Percentiles rank a stretch among this genome's conserved stretches.
These are phyloP conservation scores for Manis crassicaudata DNA, from an alignment of 2,797 vertebrate species.

Conservation along the genomic window DNA sequence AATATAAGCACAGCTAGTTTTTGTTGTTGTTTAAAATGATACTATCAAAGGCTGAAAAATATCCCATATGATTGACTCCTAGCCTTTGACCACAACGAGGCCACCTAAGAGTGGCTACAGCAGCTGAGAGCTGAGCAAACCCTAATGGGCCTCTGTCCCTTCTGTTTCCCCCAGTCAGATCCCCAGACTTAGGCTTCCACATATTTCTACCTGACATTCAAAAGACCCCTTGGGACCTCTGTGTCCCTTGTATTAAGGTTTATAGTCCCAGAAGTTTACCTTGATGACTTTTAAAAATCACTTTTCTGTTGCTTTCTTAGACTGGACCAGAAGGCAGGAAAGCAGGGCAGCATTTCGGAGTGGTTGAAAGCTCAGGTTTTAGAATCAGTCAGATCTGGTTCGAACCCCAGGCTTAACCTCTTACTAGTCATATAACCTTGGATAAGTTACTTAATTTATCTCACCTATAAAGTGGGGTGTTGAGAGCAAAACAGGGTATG, in stretches of 20 bases:
- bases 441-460: accelerated
- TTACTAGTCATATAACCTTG: no score
- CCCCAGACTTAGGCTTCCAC: background rate
- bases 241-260: background rate
- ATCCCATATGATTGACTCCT: accelerated
- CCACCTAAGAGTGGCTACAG: accelerated
- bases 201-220: background rate
- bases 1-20: background rate
- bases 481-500: accelerated
- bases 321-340: background rate
- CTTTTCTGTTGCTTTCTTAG: background rate
- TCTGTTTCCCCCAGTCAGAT: background rate
- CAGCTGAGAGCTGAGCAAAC: background rate
- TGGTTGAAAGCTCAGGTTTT: background rate
- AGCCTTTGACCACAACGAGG: background rate
- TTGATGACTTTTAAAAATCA: background rate
- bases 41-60: background rate
- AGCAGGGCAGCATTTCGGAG: accelerated
- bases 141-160: background rate
- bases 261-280: background rate
- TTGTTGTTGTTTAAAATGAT: background rate
- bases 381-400: background rate
- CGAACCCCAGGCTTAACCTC: background rate
- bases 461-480: accelerated
- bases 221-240: background rate